Percentiles rank a stretch among this genome's conserved stretches.
phyloP scores from a whole-genome alignment of 2,113 vertebrate species.

The Pogonocichla stellata region DNA sequence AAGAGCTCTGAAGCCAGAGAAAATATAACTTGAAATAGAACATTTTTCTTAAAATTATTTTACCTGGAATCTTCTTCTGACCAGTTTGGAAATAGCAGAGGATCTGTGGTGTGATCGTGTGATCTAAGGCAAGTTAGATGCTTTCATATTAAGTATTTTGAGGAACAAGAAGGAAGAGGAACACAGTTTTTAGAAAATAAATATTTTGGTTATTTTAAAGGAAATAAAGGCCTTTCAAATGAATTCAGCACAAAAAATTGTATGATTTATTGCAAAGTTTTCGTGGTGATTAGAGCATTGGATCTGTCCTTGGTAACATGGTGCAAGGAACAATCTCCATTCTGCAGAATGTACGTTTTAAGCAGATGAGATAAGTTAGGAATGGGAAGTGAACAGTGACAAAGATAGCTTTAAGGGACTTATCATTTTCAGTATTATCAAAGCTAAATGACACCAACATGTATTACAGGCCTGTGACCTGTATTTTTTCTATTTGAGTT shows the following conservation, averaged over 20 bases:
- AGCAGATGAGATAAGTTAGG: neutral
- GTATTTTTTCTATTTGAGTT: neutral
- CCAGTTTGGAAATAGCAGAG: neutral
- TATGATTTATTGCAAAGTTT: neutral
- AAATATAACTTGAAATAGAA: neutral
- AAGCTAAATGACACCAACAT: neutral
- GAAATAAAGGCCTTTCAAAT: neutral
- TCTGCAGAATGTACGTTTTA: neutral
- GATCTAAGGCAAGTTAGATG: neutral
- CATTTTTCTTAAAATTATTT: neutral
- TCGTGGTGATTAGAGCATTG: neutral
- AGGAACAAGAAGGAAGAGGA: neutral
- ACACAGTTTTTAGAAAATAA: neutral
- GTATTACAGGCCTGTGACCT: neutral
- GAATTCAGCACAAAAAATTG: rapidly evolving
- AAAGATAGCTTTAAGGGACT: neutral
- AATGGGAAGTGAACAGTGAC: neutral
- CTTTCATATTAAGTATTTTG: neutral
- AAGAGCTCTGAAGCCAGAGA: neutral
- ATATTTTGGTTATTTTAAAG: neutral
- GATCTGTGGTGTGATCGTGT: neutral
- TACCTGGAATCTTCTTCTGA: neutral
- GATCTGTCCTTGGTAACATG: neutral
- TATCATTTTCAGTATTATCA: neutral
- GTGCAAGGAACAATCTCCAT: neutral